Evolutionary conservation across 2,113 vertebrate genomes (phyloP), one percentile per base, ranked within the genome.

Genomic region (Ranitomeya variabilis): DNA sequence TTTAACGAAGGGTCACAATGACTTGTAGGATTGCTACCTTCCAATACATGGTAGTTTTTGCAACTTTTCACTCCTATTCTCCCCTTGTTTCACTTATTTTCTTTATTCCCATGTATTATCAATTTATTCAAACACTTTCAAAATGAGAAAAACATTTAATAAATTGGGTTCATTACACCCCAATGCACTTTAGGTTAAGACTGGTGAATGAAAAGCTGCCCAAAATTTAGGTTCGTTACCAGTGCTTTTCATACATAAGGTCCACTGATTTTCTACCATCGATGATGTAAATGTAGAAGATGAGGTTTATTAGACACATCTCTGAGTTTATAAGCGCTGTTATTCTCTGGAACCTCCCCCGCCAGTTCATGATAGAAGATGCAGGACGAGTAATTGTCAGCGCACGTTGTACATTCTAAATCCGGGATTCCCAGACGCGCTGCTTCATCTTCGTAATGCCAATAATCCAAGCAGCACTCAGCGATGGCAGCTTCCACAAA

Each of bases 381-480:
- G 37, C 15, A 23, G 55, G 21, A 59, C 13, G 31, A 74, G 52
- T 85, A 74, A 85, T 55, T 57, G 19, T 15, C 11, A 8, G 0
- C 18, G 0, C 15, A 55, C 6, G n/a, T 23, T 6, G 3, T 57
- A 23, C 6, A 74, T 73, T 12, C 21, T 16, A 55, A 85, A 71
- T 55, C 2, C 19, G 7, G 1, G 12, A 18, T 26, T 71, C 11
- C 26, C 45, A 4, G 64, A 13, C 14, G 66, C 21, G 8, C 60
- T 51, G 83, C 69, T 73, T 57, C 16, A n/a, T 85, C 67, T 85
- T 57, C 73, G 23, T 31, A 59, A 57, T 54, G 21, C 16, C 51
- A 14, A 12, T n/a, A 86, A 86, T 86, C 18, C 62, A 57, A 86
- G 21, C n/a, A 62, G n/a, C 55, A n/a, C 55, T 45, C 59, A 51